Evolutionary conservation across 2,113 vertebrate genomes (phyloP).

Genomic region (Ciconia boyciana): DNA sequence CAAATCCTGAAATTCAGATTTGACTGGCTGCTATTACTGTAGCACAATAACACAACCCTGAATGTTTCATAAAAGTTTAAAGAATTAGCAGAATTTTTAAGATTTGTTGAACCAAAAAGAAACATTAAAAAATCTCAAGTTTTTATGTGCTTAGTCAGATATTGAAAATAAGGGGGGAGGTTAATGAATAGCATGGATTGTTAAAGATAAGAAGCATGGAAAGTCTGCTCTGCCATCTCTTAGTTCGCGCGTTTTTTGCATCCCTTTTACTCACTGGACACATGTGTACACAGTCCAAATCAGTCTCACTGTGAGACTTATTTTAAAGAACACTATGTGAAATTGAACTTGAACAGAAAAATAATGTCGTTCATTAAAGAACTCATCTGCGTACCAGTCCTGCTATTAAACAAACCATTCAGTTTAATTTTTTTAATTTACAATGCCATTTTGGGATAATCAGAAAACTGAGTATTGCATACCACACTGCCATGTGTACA

Average conservation of each 20-base stretch:
- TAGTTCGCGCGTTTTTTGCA: background rate
- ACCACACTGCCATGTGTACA: background rate
- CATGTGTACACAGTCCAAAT: background rate
- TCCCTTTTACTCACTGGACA: background rate
- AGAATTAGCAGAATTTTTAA: background rate
- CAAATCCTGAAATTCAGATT: background rate
- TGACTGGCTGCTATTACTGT: background rate
- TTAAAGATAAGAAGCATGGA: background rate
- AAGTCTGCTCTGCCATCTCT: background rate
- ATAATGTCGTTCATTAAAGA: background rate
- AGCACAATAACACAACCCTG: background rate
- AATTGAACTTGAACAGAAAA: background rate
- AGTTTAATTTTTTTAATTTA: conserved; percentile 15
- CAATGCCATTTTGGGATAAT: background rate
- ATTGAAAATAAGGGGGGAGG: background rate
- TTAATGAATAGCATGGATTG: background rate
- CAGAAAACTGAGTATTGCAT: background rate
- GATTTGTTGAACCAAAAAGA: background rate
- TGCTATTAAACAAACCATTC: conserved; percentile 8
- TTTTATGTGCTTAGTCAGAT: background rate
- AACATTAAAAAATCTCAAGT: fast-evolving
- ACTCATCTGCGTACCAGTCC: background rate
- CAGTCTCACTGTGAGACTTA: background rate
- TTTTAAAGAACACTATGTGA: conserved; percentile 3
- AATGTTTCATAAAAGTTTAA: background rate